Conservation (phyloP, 2,797 vertebrate genomes). For the Poecilia velifera region DNA sequence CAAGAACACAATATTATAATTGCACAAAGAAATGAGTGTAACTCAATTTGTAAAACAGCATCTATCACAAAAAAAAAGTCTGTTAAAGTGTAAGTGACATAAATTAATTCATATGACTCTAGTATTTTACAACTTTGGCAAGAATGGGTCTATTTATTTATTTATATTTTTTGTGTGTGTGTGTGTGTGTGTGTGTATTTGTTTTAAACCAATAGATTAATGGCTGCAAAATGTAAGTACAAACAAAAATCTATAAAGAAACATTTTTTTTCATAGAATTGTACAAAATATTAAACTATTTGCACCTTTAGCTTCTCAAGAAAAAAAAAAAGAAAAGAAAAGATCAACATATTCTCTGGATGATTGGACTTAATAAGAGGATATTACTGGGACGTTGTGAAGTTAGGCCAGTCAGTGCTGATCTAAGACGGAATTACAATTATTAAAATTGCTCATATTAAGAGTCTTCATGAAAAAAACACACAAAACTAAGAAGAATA, state of each 20-base stretch:
- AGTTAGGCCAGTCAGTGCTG: not conserved
- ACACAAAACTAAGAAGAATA: not conserved
- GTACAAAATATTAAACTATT: not conserved
- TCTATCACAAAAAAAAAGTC: no score
- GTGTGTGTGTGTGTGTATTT: no score
- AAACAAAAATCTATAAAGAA: not conserved
- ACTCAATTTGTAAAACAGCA: no score
- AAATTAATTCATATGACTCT: not conserved
- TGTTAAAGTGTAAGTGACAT: not conserved
- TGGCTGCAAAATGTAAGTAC: not conserved
- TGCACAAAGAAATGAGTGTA: no score
- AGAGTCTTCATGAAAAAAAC: not conserved
- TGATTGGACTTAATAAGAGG: not conserved
- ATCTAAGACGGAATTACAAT: not conserved
- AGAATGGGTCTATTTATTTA: not conserved
- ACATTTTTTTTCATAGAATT: not conserved
- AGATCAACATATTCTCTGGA: not conserved
- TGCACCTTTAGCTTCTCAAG: not conserved
- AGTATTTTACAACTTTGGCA: not conserved
- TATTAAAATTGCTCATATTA: not conserved
- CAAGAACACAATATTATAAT: no score
- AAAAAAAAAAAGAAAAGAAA: not conserved
- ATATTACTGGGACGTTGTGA: not conserved
- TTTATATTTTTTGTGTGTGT: not conserved
- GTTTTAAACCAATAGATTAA: no score